Conservation (phyloP, 2,888 invertebrate species). For the Hypolimnas misippus region DNA sequence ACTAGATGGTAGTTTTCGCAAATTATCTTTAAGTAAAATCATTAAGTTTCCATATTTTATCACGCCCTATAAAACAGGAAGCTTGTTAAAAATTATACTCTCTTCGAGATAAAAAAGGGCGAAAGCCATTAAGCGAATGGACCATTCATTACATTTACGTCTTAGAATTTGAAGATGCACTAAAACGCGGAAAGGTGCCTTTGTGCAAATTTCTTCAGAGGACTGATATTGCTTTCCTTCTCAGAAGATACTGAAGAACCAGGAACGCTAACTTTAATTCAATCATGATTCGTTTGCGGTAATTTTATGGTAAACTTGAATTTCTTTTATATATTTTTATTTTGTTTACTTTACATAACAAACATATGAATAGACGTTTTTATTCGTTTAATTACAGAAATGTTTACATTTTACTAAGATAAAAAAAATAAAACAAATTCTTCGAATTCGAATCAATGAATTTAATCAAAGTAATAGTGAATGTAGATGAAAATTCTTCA, state of each 20-base stretch:
- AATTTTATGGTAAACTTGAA: constrained; percentile 7
- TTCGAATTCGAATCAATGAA: constrained; percentile 9
- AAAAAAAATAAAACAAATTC: not conserved
- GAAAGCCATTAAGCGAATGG: constrained; percentile 25
- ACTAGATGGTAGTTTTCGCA: constrained; percentile 9
- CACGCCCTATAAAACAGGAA: not conserved
- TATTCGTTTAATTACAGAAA: not conserved
- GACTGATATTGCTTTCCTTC: too few species aligned
- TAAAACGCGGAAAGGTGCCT: constrained; percentile 20
- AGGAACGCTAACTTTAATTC: constrained; percentile 15
- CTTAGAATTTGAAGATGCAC: constrained; percentile 28
- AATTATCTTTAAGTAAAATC: not conserved
- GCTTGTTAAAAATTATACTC: constrained; percentile 4
- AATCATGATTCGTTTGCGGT: constrained; percentile 17
- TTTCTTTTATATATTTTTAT: constrained; percentile 7
- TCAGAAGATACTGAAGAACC: constrained; percentile 3
- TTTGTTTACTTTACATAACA: not conserved
- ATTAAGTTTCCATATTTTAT: constrained; percentile 1
- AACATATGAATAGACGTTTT: not conserved
- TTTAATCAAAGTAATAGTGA: constrained; percentile 22
- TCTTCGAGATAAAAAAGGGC: not conserved
- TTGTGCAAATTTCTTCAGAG: constrained; percentile 27
- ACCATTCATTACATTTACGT: constrained; percentile 27
- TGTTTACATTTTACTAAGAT: not conserved
- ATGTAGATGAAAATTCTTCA: constrained; percentile 10